Percentiles rank a stretch among this genome's conserved stretches.
phyloP scores from a whole-genome alignment of 2,888 invertebrate genomes.

The Drosophila paranaensis region DNA sequence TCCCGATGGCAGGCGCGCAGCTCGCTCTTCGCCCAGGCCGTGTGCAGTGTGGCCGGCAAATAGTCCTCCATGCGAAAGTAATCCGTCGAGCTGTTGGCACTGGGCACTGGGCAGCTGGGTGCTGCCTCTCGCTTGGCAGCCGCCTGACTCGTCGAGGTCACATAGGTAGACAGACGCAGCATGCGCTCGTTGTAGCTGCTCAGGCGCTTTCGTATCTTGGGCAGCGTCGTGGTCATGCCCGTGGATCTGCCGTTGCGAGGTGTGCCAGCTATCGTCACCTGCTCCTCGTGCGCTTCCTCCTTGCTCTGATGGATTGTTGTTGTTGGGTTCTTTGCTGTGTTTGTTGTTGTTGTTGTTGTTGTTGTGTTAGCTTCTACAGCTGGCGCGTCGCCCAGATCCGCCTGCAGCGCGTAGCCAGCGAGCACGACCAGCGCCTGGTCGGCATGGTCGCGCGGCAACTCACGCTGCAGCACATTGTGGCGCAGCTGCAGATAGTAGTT shows the following conservation, averaged over 20 bases:
- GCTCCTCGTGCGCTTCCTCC: slow-evolving; percentile 27
- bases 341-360: slow-evolving; percentile 19
- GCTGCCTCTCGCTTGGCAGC: slow-evolving; percentile 31
- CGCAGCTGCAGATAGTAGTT: slow-evolving; percentile 98
- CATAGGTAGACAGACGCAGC: slow-evolving; percentile 76
- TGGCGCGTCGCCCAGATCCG: slow-evolving; percentile 93
- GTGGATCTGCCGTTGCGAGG: slow-evolving; percentile 65
- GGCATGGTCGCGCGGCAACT: slow-evolving; percentile 86
- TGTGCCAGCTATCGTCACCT: slow-evolving; percentile 59
- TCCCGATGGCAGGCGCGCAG: slow-evolving; percentile 92
- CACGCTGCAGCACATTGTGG: slow-evolving; percentile 92
- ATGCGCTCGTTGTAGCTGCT: slow-evolving; percentile 79
- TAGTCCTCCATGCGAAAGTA: slow-evolving; percentile 94
- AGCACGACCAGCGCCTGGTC: slow-evolving; percentile 91
- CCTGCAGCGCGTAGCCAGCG: slow-evolving; percentile 96
- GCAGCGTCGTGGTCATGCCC: slow-evolving; percentile 75
- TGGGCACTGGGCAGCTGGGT: slow-evolving; percentile 19
- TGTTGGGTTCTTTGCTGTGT: slow-evolving; percentile 52
- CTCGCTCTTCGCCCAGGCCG: slow-evolving; percentile 85
- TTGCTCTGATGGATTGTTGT: slow-evolving; percentile 41
- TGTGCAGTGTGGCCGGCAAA: slow-evolving; percentile 89
- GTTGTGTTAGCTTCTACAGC: slow-evolving; percentile 1
- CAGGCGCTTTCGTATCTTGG: slow-evolving; percentile 79
- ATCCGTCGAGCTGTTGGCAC: slow-evolving; percentile 62
- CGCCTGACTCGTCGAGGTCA: slow-evolving; percentile 58